A percentile compares a stretch with the other conserved stretches of the same genome.
Conservation (phyloP, 2,888 invertebrate species). For the Patella pellucida region DNA sequence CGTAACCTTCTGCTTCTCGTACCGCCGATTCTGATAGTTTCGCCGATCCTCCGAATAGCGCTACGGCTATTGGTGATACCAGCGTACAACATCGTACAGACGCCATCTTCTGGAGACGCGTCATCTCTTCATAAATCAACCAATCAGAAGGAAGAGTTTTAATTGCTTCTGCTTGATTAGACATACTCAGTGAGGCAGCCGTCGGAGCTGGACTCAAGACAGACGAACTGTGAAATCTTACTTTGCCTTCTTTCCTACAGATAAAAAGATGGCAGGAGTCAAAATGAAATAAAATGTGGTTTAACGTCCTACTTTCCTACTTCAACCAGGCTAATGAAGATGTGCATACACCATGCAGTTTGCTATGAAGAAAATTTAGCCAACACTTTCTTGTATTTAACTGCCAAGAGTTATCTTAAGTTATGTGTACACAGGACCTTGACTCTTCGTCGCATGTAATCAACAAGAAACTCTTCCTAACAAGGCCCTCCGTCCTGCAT, state of each 20-base stretch:
- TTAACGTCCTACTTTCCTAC: no score
- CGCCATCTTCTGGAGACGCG: slow-evolving; percentile 76
- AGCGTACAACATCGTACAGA: slow-evolving; percentile 85
- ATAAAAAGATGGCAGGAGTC: background rate
- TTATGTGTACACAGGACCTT: no score
- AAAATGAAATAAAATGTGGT: no score
- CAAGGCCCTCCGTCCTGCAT: no score
- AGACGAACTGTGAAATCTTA: slow-evolving; percentile 78
- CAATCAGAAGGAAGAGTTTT: slow-evolving; percentile 81
- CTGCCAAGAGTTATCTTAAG: no score
- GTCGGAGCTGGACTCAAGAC: slow-evolving; percentile 73
- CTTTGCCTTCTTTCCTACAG: slow-evolving; percentile 76
- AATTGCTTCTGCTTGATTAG: slow-evolving; percentile 64
- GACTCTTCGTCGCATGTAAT: background rate
- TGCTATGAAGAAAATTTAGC: background rate
- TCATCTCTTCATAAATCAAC: slow-evolving; percentile 90
- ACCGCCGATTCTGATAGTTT: slow-evolving; percentile 74
- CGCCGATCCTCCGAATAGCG: slow-evolving; percentile 82
- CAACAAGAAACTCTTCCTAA: no score
- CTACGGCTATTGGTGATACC: slow-evolving; percentile 85
- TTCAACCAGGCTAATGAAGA: no score
- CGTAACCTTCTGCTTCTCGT: slow-evolving; percentile 52
- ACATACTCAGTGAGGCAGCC: slow-evolving; percentile 48
- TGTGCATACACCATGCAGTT: no score
- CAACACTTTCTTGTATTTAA: background rate